These are phyloP conservation scores for Zaprionus capensis DNA, from an alignment of 1,140 invertebrate species.

Conservation along the genomic window DNA sequence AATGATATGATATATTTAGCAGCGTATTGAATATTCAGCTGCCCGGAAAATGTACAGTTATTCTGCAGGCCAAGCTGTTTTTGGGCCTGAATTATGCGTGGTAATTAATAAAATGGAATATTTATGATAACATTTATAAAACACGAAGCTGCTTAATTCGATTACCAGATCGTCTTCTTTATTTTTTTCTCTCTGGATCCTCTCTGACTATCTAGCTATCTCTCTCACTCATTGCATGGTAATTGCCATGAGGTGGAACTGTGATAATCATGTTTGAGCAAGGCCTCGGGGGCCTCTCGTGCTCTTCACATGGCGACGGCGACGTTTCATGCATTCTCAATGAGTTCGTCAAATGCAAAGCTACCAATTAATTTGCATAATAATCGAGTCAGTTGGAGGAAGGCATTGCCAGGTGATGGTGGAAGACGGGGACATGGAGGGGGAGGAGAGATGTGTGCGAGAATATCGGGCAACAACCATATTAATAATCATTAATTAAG, in stretches of 20 bases:
- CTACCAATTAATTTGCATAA: conserved; percentile 79
- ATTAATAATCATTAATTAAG: conserved; percentile 83
- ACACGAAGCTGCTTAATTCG: conserved; percentile 82
- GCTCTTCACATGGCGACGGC: conserved; percentile 19
- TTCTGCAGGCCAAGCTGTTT: conserved; percentile 1
- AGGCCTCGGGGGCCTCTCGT: conserved; percentile 27
- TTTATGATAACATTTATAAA: conserved; percentile 83
- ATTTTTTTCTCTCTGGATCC: conserved; percentile 1
- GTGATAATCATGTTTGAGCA: conserved; percentile 81
- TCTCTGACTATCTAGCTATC: background rate
- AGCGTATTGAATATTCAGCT: conserved; percentile 15
- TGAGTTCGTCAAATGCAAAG: conserved; percentile 77
- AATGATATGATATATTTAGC: conserved; percentile 10
- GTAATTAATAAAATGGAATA: conserved; percentile 83
- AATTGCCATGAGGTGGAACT: conserved; percentile 79
- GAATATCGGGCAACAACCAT: conserved; percentile 67
- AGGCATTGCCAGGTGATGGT: background rate
- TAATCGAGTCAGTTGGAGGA: conserved; percentile 57
- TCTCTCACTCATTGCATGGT: conserved; percentile 48
- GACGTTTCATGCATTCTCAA: conserved; percentile 73
- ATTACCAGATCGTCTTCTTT: conserved; percentile 59
- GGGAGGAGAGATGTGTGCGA: conserved; percentile 37
- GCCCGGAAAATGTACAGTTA: background rate
- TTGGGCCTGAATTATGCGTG: conserved; percentile 72
- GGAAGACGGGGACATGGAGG: background rate